Evolutionary conservation across 2,797 vertebrate genomes (phyloP), one percentile per base, ranked within the genome.

Genomic region (Gallinago nigripennis): DNA sequence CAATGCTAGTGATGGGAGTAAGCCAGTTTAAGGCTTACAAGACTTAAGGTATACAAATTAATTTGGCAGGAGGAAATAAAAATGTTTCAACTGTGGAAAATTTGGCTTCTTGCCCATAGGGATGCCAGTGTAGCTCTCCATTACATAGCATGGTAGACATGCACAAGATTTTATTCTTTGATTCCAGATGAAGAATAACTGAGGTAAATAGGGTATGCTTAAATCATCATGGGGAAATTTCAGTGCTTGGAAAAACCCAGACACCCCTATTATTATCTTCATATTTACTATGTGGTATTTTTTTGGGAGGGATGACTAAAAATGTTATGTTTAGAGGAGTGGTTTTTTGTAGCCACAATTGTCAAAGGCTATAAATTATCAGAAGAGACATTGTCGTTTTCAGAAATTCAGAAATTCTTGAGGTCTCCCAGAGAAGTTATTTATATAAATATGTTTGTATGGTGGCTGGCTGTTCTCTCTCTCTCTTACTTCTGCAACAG

Each of bases 331-430:
- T 71, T 41, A 28, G 12, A 64, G 56, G 3, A 37, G 6, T 2
- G 39, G 0, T 0, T 9, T 41, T 84, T 37, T 54, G 15, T 54
- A 82, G 7, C 8, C 27, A 2, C n/a, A 30, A 23, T 58, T 10
- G 21, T 41, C 10, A 68, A 84, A n/a, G 4, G 5, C 2, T 56
- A 46, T 23, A 64, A 81, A 57, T 35, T 45, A 51, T 25, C 31
- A 54, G 51, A 71, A 61, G 25, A 61, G 10, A 25, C 1, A 0
- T 0, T 60, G 24, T 6, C 16, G 11, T 39, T 80, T 65, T 56
- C 37, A 0, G 6, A 51, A 82, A 75, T 57, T 71, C 4, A 68
- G 28, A 19, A 37, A 33, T 64, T 75, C 7, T 33, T 81, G 19
- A 64, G 7, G 6, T 46, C 0, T 86, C 20, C 4, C 23, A 27